Conservation (phyloP, 2,888 invertebrate genomes). For the Criorhina ranunculi region DNA sequence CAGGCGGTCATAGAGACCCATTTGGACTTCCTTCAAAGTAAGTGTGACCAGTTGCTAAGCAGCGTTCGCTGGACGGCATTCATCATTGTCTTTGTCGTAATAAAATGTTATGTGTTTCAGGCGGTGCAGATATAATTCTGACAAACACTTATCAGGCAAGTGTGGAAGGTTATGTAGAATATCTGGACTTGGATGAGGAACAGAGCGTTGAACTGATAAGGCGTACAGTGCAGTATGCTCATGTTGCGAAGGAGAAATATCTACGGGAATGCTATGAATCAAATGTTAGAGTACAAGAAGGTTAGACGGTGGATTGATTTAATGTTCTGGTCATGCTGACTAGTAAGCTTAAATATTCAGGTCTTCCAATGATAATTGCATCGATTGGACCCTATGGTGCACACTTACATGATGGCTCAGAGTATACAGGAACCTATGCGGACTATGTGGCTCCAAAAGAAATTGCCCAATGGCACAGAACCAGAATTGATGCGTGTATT, state of each 20-base stretch:
- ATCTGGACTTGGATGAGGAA: conserved; percentile 88
- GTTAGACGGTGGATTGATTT: conserved; percentile 72
- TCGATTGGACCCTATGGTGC: conserved; percentile 98
- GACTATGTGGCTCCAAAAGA: conserved; percentile 88
- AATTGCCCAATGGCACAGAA: conserved; percentile 93
- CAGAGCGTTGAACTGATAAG: conserved; percentile 90
- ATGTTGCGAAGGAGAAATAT: conserved; percentile 88
- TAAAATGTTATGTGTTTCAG: conserved; percentile 83
- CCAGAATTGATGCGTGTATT: conserved; percentile 91
- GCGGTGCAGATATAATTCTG: conserved; percentile 94
- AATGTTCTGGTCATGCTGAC: background rate
- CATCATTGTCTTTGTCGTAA: background rate
- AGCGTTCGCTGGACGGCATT: background rate
- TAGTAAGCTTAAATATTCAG: conserved; percentile 71
- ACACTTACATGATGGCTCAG: conserved; percentile 94
- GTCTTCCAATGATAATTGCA: conserved; percentile 90
- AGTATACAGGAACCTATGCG: conserved; percentile 95
- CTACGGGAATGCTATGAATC: conserved; percentile 86
- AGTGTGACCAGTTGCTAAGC: conserved; percentile 60
- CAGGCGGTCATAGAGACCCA: conserved; percentile 92
- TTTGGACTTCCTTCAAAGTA: conserved; percentile 91
- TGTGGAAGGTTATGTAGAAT: conserved; percentile 90
- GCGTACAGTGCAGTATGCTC: conserved; percentile 90
- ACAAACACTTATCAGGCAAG: conserved; percentile 97
- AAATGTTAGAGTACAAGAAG: conserved; percentile 64